Conservation (phyloP, 2,797 vertebrate species). For the Setipinna tenuifilis region DNA sequence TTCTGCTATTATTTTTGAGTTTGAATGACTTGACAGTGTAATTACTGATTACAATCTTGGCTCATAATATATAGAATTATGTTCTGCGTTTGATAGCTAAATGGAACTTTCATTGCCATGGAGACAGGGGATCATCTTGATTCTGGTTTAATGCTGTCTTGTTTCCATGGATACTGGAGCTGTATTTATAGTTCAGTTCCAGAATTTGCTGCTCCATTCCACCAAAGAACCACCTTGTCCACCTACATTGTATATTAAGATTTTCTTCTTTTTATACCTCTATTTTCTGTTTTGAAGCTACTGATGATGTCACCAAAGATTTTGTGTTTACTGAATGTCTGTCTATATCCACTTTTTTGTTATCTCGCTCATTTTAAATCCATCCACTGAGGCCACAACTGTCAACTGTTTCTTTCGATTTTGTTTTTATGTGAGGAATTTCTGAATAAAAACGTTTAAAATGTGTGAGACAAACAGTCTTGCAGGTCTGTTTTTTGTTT, state of each 20-base stretch:
- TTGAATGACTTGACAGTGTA: constrained; percentile 8
- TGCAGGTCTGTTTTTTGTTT: neutral
- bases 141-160: constrained; percentile 13
- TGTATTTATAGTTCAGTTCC: neutral
- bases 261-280: neutral
- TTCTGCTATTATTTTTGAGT: neutral
- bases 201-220: neutral
- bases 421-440: neutral
- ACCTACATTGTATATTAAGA: neutral
- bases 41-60: constrained; percentile 17
- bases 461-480: neutral
- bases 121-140: constrained; percentile 40
- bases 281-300: neutral
- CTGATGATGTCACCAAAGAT: neutral
- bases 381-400: neutral
- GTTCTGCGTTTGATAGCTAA: neutral
- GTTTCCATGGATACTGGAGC: constrained; percentile 24
- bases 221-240: constrained; percentile 1
- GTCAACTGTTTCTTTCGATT: neutral
- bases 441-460: neutral
- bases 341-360: too few relatives aligned
- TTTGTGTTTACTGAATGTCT: neutral
- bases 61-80: neutral
- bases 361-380: neutral
- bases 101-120: constrained; percentile 54